Percentiles rank a stretch among this genome's conserved stretches.
Evolutionary conservation across 2,888 invertebrate species (phyloP).

Genomic region (Agrochola circellaris): DNA sequence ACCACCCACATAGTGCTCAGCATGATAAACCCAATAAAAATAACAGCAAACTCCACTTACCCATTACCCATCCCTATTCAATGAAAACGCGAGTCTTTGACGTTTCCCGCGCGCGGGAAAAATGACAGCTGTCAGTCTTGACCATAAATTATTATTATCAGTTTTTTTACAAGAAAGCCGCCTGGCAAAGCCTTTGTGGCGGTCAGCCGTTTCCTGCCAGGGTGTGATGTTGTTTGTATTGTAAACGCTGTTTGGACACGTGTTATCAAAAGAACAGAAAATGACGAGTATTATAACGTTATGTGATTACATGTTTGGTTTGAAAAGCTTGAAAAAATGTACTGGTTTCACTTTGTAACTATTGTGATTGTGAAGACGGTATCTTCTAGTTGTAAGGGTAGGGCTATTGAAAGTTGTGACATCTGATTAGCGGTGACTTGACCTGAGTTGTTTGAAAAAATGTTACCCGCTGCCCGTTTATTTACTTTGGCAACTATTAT

Average conservation of each 20-base stretch:
- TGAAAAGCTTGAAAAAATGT: conserved; percentile 40
- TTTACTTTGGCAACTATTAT: neutral
- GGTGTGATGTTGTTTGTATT: conserved; percentile 68
- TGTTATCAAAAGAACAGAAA: conserved; percentile 65
- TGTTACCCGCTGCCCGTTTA: neutral
- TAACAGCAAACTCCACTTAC: conserved; percentile 23
- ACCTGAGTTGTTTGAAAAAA: neutral
- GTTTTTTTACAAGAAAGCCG: conserved; percentile 67
- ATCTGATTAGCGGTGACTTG: conserved; percentile 11
- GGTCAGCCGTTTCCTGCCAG: conserved; percentile 75
- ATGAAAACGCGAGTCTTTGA: conserved; percentile 62
- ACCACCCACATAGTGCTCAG: conserved; percentile 38
- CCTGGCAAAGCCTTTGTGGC: conserved; percentile 65
- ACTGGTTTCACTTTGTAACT: conserved; percentile 14
- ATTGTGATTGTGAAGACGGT: conserved; percentile 1
- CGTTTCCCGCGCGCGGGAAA: conserved; percentile 76
- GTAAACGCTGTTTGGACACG: conserved; percentile 58
- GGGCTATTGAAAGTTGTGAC: conserved; percentile 6
- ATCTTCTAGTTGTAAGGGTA: neutral
- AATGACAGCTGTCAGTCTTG: conserved; percentile 81
- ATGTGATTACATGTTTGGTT: conserved; percentile 68
- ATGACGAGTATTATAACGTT: conserved; percentile 60
- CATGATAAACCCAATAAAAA: conserved; percentile 46
- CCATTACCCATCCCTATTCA: conserved; percentile 57
- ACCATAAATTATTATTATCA: conserved; percentile 72